Percentiles rank a stretch among this genome's conserved stretches.
phyloP scores from a whole-genome alignment of 2,797 vertebrate genomes.

The Takifugu rubripes region DNA sequence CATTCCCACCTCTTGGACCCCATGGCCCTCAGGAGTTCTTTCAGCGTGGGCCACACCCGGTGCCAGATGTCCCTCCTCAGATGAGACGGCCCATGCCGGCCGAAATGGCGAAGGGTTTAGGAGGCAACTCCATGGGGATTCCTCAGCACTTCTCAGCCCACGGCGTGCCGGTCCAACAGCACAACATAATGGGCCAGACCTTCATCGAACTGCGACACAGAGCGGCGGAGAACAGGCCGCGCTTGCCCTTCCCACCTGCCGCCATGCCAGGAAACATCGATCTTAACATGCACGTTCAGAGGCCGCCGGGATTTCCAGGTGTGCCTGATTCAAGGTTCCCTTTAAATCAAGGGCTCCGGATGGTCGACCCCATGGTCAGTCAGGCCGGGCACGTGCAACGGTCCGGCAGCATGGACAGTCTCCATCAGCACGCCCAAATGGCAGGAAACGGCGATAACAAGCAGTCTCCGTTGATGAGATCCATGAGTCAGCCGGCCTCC shows the following conservation, averaged over 20 bases:
- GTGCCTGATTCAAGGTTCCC: conserved; percentile 77
- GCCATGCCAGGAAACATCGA: conserved; percentile 78
- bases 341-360: conserved; percentile 76
- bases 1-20: conserved; percentile 82
- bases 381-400: conserved; percentile 74
- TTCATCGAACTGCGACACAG: conserved; percentile 95
- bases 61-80: conserved; percentile 86
- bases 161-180: conserved; percentile 87
- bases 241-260: conserved; percentile 77
- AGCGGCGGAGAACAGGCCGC: conserved; percentile 83
- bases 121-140: conserved; percentile 74
- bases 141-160: conserved; percentile 84
- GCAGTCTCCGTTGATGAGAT: conserved; percentile 78
- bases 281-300: conserved; percentile 72
- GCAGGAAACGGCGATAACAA: conserved; percentile 70
- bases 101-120: conserved; percentile 83
- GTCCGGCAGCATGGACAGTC: conserved; percentile 82
- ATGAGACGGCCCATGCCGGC: conserved; percentile 87
- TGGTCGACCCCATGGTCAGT: conserved; percentile 74
- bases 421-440: conserved; percentile 78
- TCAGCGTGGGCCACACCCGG: conserved; percentile 81
- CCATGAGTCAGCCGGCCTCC: conserved; percentile 82
- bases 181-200: conserved; percentile 94
- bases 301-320: conserved; percentile 75
- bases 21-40: conserved; percentile 85